Percentiles rank a stretch among this genome's conserved stretches.
Evolutionary conservation across 2,888 invertebrate species (phyloP).

Genomic region (Pomacea canaliculata): DNA sequence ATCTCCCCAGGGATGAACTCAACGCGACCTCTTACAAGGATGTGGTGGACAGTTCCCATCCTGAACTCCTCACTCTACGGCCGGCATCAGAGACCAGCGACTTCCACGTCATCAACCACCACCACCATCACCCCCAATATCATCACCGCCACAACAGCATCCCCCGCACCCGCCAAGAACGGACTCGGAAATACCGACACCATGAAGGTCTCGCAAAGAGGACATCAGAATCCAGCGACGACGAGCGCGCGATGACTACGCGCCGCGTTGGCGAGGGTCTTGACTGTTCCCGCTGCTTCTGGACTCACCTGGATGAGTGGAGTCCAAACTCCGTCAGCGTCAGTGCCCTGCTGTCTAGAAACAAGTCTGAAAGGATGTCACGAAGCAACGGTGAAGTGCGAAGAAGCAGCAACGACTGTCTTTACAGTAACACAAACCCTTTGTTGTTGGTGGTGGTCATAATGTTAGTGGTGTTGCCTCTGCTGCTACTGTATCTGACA

Average conservation of each 20-base stretch:
- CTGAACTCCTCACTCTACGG: constrained; percentile 3
- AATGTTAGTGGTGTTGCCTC: too few species aligned
- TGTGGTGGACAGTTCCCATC: not conserved
- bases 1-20: not conserved
- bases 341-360: constrained; percentile 15
- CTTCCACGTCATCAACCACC: constrained; percentile 3
- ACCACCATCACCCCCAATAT: not conserved
- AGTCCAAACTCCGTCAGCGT: constrained; percentile 31
- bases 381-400: too few species aligned
- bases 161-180: not conserved
- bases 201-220: too few species aligned
- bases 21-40: not conserved
- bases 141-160: not conserved
- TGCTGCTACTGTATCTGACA: too few species aligned
- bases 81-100: not conserved
- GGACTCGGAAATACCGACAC: too few species aligned
- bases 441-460: too few species aligned
- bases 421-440: too few species aligned
- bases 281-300: not conserved
- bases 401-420: too few species aligned
- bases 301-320: constrained; percentile 28
- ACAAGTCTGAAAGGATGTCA: too few species aligned
- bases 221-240: too few species aligned
- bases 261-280: too few species aligned
- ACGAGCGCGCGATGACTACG: too few species aligned